These are phyloP conservation scores for Cryptoblepharus egeriae DNA, from an alignment of 2,797 vertebrate species.

Conservation along the genomic window DNA sequence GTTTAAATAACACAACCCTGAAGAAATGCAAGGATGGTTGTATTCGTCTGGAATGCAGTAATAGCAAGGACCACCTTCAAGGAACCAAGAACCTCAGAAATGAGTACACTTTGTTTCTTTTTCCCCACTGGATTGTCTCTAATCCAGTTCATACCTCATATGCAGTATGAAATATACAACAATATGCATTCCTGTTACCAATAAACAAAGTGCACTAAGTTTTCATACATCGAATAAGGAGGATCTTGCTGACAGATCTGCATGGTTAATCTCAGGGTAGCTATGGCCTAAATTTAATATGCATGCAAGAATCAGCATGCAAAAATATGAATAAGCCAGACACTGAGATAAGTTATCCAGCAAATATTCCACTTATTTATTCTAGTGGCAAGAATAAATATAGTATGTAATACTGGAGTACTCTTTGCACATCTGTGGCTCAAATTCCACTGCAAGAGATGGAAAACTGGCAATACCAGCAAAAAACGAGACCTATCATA, in stretches of 20 bases:
- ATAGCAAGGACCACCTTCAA: conserved; percentile 19
- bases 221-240: conserved; percentile 37
- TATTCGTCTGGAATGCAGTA: conserved; percentile 17
- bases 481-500: background rate
- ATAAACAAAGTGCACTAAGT: conserved; percentile 48
- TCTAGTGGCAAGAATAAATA: conserved; percentile 44
- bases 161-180: background rate
- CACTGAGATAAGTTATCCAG: conserved; percentile 26
- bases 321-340: conserved; percentile 33
- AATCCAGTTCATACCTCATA: conserved; percentile 49
- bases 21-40: conserved; percentile 30
- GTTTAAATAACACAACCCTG: background rate
- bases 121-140: conserved; percentile 36
- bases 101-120: background rate
- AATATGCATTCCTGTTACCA: background rate
- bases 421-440: background rate
- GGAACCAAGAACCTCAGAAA: conserved; percentile 34
- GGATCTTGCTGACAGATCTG: conserved; percentile 43
- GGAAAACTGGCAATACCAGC: background rate
- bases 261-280: conserved; percentile 10
- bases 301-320: conserved; percentile 23
- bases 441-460: background rate
- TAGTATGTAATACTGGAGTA: conserved; percentile 10
- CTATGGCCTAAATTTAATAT: conserved; percentile 14
- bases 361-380: background rate